phyloP scores from a whole-genome alignment of 2,888 invertebrate genomes.

The Rhamphomyia laevipes region DNA sequence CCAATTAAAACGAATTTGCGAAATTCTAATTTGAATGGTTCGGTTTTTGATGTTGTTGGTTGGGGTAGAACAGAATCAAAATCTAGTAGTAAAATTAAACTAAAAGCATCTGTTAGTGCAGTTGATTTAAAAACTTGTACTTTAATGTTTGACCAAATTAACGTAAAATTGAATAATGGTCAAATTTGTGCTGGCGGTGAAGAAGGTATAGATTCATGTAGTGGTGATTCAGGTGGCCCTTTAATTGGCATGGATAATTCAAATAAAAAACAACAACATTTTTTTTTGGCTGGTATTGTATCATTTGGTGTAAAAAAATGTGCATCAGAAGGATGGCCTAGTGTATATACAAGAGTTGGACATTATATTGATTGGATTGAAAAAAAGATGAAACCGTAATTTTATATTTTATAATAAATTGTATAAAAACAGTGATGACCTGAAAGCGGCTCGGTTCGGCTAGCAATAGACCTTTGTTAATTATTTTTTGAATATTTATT shows the following conservation, averaged over 20 bases:
- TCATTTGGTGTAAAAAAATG: conserved; percentile 53
- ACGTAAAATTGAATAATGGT: conserved; percentile 34
- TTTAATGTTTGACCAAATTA: conserved; percentile 20
- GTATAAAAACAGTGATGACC: no score
- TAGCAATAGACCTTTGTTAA: no score
- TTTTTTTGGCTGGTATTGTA: conserved; percentile 47
- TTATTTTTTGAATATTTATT: no score
- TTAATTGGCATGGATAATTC: conserved; percentile 38
- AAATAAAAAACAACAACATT: conserved; percentile 25
- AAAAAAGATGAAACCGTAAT: background rate
- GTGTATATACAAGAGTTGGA: background rate
- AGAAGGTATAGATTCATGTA: conserved; percentile 42
- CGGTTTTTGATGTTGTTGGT: conserved; percentile 42
- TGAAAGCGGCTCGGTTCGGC: no score
- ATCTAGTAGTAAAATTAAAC: conserved; percentile 42
- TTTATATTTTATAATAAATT: no score
- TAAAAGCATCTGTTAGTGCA: conserved; percentile 40
- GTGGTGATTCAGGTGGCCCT: conserved; percentile 53
- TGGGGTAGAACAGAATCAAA: conserved; percentile 50
- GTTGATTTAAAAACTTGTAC: conserved; percentile 39
- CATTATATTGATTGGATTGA: background rate
- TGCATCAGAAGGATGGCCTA: conserved; percentile 40
- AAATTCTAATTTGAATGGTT: conserved; percentile 29
- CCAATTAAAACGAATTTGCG: conserved; percentile 32
- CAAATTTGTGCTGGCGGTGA: conserved; percentile 51